Evolutionary conservation across 2,113 vertebrate species (phyloP).

Genomic region (Odontesthes bonariensis): DNA sequence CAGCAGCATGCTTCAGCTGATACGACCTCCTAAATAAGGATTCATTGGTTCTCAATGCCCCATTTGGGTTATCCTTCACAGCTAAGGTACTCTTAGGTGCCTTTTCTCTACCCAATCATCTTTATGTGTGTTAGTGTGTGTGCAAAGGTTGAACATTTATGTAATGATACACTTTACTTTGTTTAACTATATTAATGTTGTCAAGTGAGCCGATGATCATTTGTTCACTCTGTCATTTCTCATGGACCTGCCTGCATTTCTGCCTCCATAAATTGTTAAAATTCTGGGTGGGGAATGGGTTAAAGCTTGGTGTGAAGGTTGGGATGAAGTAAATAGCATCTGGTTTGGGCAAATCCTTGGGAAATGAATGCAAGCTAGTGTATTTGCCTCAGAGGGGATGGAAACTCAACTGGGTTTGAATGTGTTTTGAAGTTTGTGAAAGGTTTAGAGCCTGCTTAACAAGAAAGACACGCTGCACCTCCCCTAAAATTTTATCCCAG

Average conservation of each 20-base stretch:
- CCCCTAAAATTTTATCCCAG: constrained; percentile 20
- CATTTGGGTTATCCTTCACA: constrained; percentile 77
- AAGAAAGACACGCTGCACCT: constrained; percentile 24
- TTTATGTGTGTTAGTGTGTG: not conserved
- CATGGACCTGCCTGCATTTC: too few species aligned
- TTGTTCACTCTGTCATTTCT: too few species aligned
- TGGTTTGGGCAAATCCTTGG: not conserved
- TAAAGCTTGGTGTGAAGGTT: too few species aligned
- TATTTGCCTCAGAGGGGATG: not conserved
- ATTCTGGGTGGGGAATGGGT: not conserved
- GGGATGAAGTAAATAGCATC: not conserved
- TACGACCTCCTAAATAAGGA: constrained; percentile 78
- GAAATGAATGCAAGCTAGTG: not conserved
- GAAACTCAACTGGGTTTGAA: not conserved
- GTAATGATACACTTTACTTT: not conserved
- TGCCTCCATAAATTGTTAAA: too few species aligned
- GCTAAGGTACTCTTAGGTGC: constrained; percentile 76
- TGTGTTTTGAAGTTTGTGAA: not conserved
- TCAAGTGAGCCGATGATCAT: not conserved
- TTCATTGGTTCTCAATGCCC: constrained; percentile 82
- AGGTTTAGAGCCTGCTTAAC: not conserved
- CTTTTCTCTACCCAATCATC: constrained; percentile 54
- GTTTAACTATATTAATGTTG: not conserved
- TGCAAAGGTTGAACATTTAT: not conserved
- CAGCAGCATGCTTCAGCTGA: constrained; percentile 39